A percentile compares a stretch with the other conserved stretches of the same genome.
Evolutionary conservation across 1,140 invertebrate species (phyloP).

Genomic region (Nymphalis io): DNA sequence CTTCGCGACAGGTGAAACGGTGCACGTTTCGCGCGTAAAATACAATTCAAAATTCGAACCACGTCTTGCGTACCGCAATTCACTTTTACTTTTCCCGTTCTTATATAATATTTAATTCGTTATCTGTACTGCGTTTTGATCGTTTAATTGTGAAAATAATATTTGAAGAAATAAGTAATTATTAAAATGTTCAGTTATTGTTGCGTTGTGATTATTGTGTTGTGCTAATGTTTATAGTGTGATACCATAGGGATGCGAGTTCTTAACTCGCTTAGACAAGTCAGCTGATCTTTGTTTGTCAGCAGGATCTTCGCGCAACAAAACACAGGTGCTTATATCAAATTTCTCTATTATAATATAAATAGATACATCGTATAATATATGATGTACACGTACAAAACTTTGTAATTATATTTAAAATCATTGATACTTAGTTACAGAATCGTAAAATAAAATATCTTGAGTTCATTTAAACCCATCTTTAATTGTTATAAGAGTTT

Average conservation of each 20-base stretch:
- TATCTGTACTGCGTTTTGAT: constrained; percentile 39
- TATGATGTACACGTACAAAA: too few species aligned
- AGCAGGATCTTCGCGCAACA: background rate
- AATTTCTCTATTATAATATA: too few species aligned
- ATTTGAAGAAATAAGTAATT: too few species aligned
- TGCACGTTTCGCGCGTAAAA: constrained; percentile 53
- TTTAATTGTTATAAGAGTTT: too few species aligned
- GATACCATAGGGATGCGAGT: background rate
- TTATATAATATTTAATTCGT: constrained; percentile 43
- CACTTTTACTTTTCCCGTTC: constrained; percentile 64
- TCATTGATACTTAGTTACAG: too few species aligned
- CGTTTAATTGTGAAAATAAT: constrained; percentile 10
- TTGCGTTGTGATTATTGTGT: background rate
- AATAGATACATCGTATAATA: too few species aligned
- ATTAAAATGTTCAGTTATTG: too few species aligned
- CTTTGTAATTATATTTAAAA: too few species aligned
- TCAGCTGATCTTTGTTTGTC: constrained; percentile 7
- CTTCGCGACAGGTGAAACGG: constrained; percentile 59
- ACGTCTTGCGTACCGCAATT: constrained; percentile 43
- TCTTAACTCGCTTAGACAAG: background rate
- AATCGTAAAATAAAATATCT: too few species aligned
- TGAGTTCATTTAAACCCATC: too few species aligned
- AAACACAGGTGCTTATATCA: background rate
- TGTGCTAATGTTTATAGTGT: constrained; percentile 12
- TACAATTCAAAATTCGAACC: constrained; percentile 52